These are phyloP conservation scores for Sebastes iracundus DNA, from an alignment of 2,797 vertebrate genomes.

Conservation along the genomic window DNA sequence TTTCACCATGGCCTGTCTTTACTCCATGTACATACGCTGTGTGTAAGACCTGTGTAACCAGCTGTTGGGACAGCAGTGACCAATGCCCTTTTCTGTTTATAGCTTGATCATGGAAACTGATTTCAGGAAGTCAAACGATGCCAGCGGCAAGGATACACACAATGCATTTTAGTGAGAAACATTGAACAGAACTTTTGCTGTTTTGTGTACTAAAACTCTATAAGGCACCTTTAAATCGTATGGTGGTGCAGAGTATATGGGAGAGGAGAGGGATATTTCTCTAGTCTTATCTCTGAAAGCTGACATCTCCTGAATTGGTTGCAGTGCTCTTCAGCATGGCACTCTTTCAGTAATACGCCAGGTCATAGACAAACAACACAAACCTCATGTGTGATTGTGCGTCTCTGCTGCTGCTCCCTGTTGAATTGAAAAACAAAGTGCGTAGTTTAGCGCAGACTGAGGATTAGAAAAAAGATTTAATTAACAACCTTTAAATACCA, in stretches of 20 bases:
- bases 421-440: neutral
- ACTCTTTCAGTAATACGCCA: neutral
- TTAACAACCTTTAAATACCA: slow-evolving; percentile 52
- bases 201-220: neutral
- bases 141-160: neutral
- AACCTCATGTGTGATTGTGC: neutral
- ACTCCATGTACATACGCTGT: neutral
- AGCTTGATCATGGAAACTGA: neutral
- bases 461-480: slow-evolving; percentile 35
- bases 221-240: neutral
- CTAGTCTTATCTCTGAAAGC: neutral
- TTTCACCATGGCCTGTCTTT: neutral
- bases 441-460: neutral
- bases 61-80: neutral
- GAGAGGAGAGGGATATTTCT: neutral
- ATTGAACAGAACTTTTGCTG: neutral
- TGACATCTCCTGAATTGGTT: neutral
- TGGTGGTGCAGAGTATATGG: neutral
- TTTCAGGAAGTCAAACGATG: neutral
- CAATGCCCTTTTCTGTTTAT: neutral
- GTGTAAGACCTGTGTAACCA: neutral
- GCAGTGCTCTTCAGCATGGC: neutral
- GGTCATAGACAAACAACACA: neutral
- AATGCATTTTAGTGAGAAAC: neutral
- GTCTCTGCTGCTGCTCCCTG: slow-evolving; percentile 18